A percentile compares a stretch with the other conserved stretches of the same genome.
Conservation (phyloP, 2,113 vertebrate species). For the Alethe castanea region DNA sequence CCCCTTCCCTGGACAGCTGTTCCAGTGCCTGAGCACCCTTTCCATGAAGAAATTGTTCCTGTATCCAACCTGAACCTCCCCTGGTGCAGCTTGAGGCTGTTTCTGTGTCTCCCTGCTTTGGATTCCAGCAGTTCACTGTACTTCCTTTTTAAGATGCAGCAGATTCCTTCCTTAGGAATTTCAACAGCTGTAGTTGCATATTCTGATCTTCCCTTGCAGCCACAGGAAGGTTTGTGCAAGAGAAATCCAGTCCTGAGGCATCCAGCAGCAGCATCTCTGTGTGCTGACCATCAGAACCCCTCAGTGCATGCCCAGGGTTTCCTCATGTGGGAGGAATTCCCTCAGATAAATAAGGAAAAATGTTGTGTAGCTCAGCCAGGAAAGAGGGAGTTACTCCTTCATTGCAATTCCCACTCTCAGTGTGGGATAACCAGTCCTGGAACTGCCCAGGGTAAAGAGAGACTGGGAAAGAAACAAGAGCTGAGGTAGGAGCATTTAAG, state of each 20-base stretch:
- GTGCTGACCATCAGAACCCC: not conserved
- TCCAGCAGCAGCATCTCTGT: not conserved
- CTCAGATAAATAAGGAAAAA: not conserved
- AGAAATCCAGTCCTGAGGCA: not conserved
- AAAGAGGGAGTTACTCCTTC: not conserved
- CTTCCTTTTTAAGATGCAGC: not conserved
- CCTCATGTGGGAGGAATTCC: not conserved
- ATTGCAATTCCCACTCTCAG: rapidly evolving
- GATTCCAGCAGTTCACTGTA: not conserved
- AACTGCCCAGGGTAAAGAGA: not conserved
- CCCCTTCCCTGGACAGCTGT: not conserved
- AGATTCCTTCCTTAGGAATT: not conserved
- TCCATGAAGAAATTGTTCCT: not conserved
- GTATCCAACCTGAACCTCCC: not conserved
- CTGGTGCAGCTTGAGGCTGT: not conserved
- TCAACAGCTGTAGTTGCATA: not conserved
- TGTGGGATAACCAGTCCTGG: not conserved
- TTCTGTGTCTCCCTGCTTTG: not conserved
- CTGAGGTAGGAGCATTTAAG: not conserved
- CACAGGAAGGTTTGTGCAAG: not conserved
- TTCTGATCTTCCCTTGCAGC: not conserved
- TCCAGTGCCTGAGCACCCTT: not conserved
- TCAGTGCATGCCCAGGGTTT: not conserved
- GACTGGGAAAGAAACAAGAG: not conserved
- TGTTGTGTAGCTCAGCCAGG: not conserved